Conservation (phyloP, 1,140 invertebrate species). For the Monomorium pharaonis region DNA sequence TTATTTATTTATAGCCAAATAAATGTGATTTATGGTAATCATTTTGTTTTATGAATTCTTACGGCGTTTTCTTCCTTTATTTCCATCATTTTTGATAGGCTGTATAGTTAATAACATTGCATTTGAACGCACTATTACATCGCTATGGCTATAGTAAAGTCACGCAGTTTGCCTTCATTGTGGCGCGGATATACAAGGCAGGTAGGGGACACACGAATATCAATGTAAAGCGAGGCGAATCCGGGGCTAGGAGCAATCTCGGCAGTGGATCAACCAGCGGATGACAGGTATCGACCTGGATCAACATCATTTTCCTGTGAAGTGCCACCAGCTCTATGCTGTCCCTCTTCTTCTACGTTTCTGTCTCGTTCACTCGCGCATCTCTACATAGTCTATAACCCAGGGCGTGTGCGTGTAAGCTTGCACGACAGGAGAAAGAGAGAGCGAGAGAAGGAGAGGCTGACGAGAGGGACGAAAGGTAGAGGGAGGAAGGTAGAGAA, state of each 20-base stretch:
- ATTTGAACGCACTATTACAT: neutral
- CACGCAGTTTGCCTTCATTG: constrained; percentile 55
- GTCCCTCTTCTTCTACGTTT: constrained; percentile 13
- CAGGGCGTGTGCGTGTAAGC: constrained; percentile 53
- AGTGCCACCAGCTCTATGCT: constrained; percentile 62
- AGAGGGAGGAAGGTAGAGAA: constrained; percentile 48
- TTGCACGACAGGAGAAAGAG: constrained; percentile 46
- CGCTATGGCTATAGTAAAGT: constrained; percentile 6
- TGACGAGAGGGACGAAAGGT: constrained; percentile 42
- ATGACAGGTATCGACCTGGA: constrained; percentile 75
- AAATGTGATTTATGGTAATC: neutral
- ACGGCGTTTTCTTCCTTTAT: neutral
- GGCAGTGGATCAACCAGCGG: constrained; percentile 68
- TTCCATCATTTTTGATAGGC: neutral
- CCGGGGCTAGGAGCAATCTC: constrained; percentile 69
- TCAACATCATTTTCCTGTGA: constrained; percentile 74
- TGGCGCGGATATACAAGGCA: constrained; percentile 19
- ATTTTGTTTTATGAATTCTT: too few relatives aligned
- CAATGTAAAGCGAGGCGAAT: constrained; percentile 70
- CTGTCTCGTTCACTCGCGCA: constrained; percentile 49
- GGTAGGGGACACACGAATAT: constrained; percentile 63
- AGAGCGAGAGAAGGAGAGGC: neutral
- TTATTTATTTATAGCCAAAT: neutral
- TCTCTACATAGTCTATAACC: constrained; percentile 68
- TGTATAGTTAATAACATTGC: neutral